phyloP scores from a whole-genome alignment of 1,140 invertebrate species.

The Vanessa tameamea region DNA sequence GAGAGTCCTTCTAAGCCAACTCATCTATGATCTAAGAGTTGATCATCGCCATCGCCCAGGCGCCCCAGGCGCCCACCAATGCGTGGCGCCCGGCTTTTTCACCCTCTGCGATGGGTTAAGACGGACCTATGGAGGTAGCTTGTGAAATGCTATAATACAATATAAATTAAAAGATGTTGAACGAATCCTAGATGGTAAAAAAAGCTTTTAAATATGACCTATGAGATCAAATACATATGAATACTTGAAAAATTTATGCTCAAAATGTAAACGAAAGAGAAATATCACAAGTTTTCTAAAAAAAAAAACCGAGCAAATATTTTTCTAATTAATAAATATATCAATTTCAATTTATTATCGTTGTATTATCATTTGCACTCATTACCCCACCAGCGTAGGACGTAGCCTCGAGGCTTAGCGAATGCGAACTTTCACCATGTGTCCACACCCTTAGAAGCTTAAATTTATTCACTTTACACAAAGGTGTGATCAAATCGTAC shows the following conservation, averaged over 20 bases:
- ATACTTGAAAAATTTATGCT: not conserved
- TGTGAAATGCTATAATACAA: too few relatives aligned
- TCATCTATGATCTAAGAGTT: too few relatives aligned
- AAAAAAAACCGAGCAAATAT: not conserved
- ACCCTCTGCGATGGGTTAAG: too few relatives aligned
- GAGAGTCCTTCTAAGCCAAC: too few relatives aligned
- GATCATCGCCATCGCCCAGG: too few relatives aligned
- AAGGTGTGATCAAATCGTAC: not conserved
- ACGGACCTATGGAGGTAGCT: too few relatives aligned
- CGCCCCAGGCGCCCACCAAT: too few relatives aligned
- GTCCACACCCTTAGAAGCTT: constrained; percentile 52
- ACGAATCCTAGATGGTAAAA: too few relatives aligned
- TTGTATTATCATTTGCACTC: constrained; percentile 20
- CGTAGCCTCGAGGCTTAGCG: constrained; percentile 51
- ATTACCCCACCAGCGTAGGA: constrained; percentile 47
- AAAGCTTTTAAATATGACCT: not conserved
- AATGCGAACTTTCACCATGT: constrained; percentile 63
- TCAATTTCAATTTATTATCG: not conserved
- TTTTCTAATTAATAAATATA: not conserved
- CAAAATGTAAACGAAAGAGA: too few relatives aligned
- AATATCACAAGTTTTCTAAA: too few relatives aligned
- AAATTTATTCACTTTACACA: constrained; percentile 47
- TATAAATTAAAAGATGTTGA: too few relatives aligned
- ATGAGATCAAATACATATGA: not conserved
- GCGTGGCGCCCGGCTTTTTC: too few relatives aligned